Base-by-base conservation (phyloP, 2,888 invertebrate species). In the Hirtodrosophila cameraria region DNA sequence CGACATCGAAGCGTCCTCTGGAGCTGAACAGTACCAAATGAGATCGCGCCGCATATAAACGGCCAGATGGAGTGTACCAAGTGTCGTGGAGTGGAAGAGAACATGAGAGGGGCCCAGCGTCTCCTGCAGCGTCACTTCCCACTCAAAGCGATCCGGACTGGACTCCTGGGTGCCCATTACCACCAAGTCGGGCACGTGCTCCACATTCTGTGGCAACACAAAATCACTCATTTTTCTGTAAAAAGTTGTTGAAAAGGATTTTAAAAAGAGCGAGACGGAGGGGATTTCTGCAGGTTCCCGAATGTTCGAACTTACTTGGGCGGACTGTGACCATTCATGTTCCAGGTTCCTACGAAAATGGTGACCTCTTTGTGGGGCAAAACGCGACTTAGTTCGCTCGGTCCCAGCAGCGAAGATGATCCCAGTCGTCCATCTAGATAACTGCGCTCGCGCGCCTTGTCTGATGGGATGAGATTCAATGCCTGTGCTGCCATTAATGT, bases 141-240 rank as follows among this genome's bases (percentile, higher is more conserved):
- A 97, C 88, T 96, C 96, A 33, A 93, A 94, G 71, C 95, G 93
- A 90, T 97, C 97, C 2, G 97, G 95, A 87, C 94, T 96, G 2
- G 97, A 96, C 91, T 99, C 98, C 91, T 99, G 98, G 0, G 97
- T 97, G 20, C 97, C 97, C 79, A 99, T 95, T 2, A 95, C 97
- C 87, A 98, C 94, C 83, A 99, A 94, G 88, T 99, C 98, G 15
- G 96, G 96, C 20, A 98, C 94, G 90, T 96, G 95, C 76, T 96
- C 95, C 71, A 97, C 94, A 86, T 94, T 94, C 42, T 94, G 94
- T 1, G 98, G 97, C 65, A 98, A 92, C 85, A 98, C 94, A 88
- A 98, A 96, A 90, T 98, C 97, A 81, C 97, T 96, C 81, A 98
- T 91, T 90, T 96, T 95, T 66, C 96, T 96, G 12, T 0, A 43